Base-by-base conservation (phyloP, 2,888 invertebrate species). In the Mimas tiliae region DNA sequence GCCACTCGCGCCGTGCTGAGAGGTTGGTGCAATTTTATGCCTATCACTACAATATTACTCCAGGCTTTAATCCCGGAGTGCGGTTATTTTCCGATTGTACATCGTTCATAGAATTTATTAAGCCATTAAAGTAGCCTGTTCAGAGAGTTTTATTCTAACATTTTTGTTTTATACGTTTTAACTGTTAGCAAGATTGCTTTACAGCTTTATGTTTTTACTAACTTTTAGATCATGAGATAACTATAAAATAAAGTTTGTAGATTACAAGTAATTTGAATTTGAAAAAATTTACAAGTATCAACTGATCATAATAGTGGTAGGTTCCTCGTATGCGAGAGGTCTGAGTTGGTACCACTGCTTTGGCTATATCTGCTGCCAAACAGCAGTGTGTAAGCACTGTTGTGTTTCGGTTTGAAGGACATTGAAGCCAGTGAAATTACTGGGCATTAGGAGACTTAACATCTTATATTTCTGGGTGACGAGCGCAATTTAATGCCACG, bases 11-110 rank as follows among this genome's bases (percentile, higher is more conserved):
- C 63, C 52, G 62, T n/a, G 52, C 62, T 74, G 62, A 70, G 62
- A 71, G 66, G 68, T 70, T 68, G 68, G 74, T 76, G 65, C 45
- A 71, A 76, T 76, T 74, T 73, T 66, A 74, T 68, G 69, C 68
- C 71, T 70, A 69, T 74, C 69, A 70, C 16, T 50, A 67, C 52
- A 33, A 55, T 67, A 64, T 63, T 63, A 58, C 53, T 21, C 21
- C 62, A 50, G 62, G 64, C 48, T 63, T 55, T 53, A 47, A 47
- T 12, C 2, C 27, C 27, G 27, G 27, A 27, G 2, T 4, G 7
- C 6, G 11, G 27, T 27, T 42, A 19, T 6, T 27, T 27, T 42
- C 42, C 47, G 6, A 63, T 14, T 63, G 11, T 9, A 33, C 45
- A 6, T 19, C 34, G 6, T 48, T 63, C 14, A 63, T 45, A 27